These are phyloP conservation scores for Lutjanus campechanus DNA, from an alignment of 2,797 vertebrate species.

Conservation along the genomic window DNA sequence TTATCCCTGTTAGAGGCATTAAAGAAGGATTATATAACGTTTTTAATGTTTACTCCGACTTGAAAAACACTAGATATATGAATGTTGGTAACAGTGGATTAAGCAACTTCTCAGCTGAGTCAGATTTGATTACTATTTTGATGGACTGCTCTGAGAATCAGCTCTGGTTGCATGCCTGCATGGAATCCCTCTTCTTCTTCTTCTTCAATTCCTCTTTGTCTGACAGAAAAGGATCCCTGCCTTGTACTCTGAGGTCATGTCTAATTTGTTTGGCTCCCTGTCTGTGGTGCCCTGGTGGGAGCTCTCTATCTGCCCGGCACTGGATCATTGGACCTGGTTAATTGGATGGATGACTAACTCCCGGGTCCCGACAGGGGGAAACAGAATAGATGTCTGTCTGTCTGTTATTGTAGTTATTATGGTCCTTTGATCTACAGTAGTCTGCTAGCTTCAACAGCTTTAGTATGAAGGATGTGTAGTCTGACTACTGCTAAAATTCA, in stretches of 20 bases:
- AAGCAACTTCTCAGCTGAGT: constrained; percentile 9
- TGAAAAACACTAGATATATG: constrained; percentile 8
- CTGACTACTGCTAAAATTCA: background rate
- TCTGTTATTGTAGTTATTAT: constrained; percentile 8
- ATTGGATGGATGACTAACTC: constrained; percentile 57
- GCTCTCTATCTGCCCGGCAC: constrained; percentile 44
- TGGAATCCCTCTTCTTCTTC: constrained; percentile 12
- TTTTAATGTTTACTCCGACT: background rate
- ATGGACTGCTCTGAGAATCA: constrained; percentile 33
- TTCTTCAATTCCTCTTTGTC: constrained; percentile 40
- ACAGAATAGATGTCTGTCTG: constrained; percentile 23
- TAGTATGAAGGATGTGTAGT: background rate
- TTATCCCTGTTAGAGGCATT: constrained; percentile 13
- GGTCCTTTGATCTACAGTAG: background rate
- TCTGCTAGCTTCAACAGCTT: background rate
- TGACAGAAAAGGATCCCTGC: constrained; percentile 37
- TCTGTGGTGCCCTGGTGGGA: constrained; percentile 46
- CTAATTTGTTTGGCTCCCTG: constrained; percentile 61
- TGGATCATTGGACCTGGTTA: constrained; percentile 42
- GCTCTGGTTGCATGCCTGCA: constrained; percentile 25
- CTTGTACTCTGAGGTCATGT: constrained; percentile 45
- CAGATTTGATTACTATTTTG: constrained; percentile 14
- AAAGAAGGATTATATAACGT: constrained; percentile 28
- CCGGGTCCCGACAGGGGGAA: constrained; percentile 17
- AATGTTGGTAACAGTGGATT: background rate